phyloP scores from a whole-genome alignment of 2,888 invertebrate genomes.

The Campoletis raptor region DNA sequence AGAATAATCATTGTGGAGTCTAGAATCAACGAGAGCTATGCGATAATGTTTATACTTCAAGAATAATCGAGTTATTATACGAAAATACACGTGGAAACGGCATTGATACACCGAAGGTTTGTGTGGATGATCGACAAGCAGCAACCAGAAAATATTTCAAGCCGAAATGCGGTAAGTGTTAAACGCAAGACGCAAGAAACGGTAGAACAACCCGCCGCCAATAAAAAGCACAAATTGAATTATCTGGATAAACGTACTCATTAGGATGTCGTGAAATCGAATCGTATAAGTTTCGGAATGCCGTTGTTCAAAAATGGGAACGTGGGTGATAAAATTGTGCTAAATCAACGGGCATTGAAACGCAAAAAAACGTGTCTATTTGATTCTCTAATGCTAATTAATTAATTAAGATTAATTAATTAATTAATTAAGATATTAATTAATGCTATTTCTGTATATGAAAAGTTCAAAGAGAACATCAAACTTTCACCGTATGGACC shows the following conservation, averaged over 20 bases:
- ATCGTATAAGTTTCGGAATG: conserved; percentile 3
- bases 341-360: background rate
- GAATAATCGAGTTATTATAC: background rate
- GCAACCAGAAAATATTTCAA: background rate
- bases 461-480: background rate
- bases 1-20: background rate
- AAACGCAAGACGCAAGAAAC: background rate
- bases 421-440: conserved; percentile 25
- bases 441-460: conserved; percentile 2
- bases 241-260: conserved; percentile 26
- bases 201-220: background rate
- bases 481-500: background rate
- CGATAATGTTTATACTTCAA: background rate
- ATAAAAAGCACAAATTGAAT: background rate
- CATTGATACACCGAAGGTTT: background rate
- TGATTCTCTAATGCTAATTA: conserved; percentile 16
- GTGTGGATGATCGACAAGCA: no score
- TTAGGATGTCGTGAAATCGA: conserved; percentile 14
- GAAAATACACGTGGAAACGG: background rate
- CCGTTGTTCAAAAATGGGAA: conserved; percentile 14
- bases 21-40: background rate
- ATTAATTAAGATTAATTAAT: no score
- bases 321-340: background rate
- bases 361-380: conserved; percentile 7
- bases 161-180: no score